A percentile compares a stretch with the other conserved stretches of the same genome.
Conservation (phyloP, 2,797 vertebrate genomes). For the Dryobates pubescens region DNA sequence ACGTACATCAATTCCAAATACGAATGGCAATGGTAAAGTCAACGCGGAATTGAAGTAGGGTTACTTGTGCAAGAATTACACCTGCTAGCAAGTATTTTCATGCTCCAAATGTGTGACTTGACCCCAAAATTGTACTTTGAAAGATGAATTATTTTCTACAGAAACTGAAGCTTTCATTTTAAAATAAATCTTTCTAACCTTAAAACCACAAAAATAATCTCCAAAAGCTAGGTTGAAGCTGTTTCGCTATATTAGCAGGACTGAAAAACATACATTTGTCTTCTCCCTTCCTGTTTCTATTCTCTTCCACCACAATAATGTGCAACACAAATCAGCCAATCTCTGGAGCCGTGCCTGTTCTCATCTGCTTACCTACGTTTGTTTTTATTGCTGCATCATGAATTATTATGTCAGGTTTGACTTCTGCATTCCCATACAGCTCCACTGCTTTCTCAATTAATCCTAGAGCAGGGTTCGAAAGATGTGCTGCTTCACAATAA, state of each 20-base stretch:
- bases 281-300: neutral
- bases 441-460: conserved; percentile 20
- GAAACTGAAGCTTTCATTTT: conserved; percentile 1
- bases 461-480: neutral
- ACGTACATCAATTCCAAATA: conserved; percentile 7
- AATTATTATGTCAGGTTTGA: neutral
- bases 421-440: neutral
- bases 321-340: neutral
- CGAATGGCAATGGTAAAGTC: conserved; percentile 33
- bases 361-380: neutral
- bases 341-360: neutral
- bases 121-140: conserved; percentile 8
- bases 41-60: neutral
- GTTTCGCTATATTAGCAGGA: neutral
- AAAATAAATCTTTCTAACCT: conserved; percentile 36
- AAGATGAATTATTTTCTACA: conserved; percentile 11
- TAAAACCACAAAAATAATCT: neutral
- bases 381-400: neutral
- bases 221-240: neutral
- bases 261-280: neutral
- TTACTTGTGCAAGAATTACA: conserved; percentile 11
- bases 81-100: neutral
- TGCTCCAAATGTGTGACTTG: neutral
- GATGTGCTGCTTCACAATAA: neutral
- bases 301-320: accelerated